Evolutionary conservation across 1,140 invertebrate genomes (phyloP).

Genomic region (Pygmarrhopalites habei): DNA sequence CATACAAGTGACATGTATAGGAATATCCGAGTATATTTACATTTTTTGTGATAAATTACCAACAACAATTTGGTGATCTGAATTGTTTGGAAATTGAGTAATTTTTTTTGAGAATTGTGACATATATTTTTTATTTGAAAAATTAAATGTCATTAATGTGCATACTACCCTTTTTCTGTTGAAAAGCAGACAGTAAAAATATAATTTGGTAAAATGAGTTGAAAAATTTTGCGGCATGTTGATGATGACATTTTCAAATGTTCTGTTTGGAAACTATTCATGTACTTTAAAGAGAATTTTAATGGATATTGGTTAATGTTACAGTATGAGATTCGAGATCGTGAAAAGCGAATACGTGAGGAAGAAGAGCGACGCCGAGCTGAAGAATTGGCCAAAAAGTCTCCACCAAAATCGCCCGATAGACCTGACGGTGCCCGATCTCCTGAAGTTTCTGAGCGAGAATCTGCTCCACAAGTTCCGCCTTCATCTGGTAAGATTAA

Average conservation of each 20-base stretch:
- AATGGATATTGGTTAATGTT: slow-evolving; percentile 24
- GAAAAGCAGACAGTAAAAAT: too few relatives aligned
- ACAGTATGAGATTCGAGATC: slow-evolving; percentile 95
- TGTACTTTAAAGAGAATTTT: neutral
- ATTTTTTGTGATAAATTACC: too few relatives aligned
- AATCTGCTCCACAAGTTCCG: slow-evolving; percentile 11
- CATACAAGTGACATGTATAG: too few relatives aligned
- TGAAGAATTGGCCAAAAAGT: slow-evolving; percentile 63
- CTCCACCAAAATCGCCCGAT: slow-evolving; percentile 52
- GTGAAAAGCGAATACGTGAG: slow-evolving; percentile 67
- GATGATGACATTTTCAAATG: neutral
- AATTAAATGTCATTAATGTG: too few relatives aligned
- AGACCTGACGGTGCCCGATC: slow-evolving; percentile 39
- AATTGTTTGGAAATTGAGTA: too few relatives aligned
- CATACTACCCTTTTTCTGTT: too few relatives aligned
- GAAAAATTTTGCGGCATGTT: neutral
- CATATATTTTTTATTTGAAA: too few relatives aligned
- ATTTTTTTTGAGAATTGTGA: too few relatives aligned
- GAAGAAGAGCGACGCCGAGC: slow-evolving; percentile 59
- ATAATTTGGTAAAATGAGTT: too few relatives aligned
- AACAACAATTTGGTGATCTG: too few relatives aligned
- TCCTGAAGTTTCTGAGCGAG: slow-evolving; percentile 35
- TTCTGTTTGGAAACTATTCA: neutral
- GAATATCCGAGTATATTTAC: too few relatives aligned
- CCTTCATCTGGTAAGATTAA: slow-evolving; percentile 17